These are phyloP conservation scores for Acipenser ruthenus DNA, from an alignment of 2,797 vertebrate species.

Conservation along the genomic window DNA sequence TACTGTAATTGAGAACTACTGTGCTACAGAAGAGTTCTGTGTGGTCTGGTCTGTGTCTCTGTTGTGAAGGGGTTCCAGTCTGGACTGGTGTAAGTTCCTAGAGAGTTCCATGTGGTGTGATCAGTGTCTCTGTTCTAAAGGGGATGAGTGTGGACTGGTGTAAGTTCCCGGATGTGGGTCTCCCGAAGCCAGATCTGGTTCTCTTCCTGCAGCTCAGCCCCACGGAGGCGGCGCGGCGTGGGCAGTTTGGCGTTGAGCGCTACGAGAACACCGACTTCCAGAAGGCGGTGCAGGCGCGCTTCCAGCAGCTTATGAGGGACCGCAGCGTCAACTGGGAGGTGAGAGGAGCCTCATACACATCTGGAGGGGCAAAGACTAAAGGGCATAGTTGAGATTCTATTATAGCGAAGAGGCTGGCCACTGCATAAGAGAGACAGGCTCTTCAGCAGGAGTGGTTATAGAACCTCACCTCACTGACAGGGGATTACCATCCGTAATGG, in stretches of 20 bases:
- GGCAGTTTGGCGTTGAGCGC: conserved; percentile 73
- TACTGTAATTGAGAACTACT: too few relatives aligned
- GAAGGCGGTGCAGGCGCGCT: conserved; percentile 58
- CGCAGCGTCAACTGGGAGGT: conserved; percentile 82
- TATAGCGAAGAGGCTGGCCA: too few relatives aligned
- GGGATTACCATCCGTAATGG: too few relatives aligned
- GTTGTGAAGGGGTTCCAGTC: conserved; percentile 62
- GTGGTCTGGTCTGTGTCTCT: neutral
- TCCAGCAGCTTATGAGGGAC: conserved; percentile 72
- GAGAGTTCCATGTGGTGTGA: neutral
- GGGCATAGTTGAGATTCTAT: too few relatives aligned
- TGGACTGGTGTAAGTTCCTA: too few relatives aligned
- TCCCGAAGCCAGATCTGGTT: conserved; percentile 89
- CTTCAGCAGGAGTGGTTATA: too few relatives aligned
- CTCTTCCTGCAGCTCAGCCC: conserved; percentile 75
- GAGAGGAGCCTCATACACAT: conserved; percentile 12
- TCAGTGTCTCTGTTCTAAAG: conserved; percentile 39
- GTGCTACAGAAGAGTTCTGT: too few relatives aligned
- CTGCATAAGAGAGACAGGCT: too few relatives aligned
- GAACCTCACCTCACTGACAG: too few relatives aligned
- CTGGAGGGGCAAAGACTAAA: too few relatives aligned
- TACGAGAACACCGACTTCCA: conserved; percentile 80
- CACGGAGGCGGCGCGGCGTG: conserved; percentile 56
- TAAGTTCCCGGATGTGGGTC: conserved; percentile 75
- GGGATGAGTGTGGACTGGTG: conserved; percentile 86